Percentiles rank a stretch among this genome's conserved stretches.
phyloP scores from a whole-genome alignment of 2,888 invertebrate species.

The Lithophane socia region DNA sequence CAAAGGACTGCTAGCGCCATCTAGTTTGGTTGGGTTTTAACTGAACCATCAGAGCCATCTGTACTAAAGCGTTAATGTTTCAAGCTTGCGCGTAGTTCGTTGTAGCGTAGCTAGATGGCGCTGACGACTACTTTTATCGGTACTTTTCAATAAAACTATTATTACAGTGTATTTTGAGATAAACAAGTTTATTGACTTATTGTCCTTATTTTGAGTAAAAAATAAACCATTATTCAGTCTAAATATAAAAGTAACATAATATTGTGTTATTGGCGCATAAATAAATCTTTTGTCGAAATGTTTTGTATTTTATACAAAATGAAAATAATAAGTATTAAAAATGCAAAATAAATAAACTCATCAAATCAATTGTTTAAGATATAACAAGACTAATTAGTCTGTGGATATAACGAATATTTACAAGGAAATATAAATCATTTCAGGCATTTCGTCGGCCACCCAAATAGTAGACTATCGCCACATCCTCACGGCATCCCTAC shows the following conservation, averaged over 20 bases:
- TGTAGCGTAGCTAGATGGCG: constrained; percentile 37
- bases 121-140: neutral
- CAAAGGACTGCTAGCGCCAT: constrained; percentile 22
- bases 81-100: constrained; percentile 20
- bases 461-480: constrained; percentile 56
- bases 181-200: constrained; percentile 36
- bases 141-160: neutral
- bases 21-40: constrained; percentile 2
- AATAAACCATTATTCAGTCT: constrained; percentile 1
- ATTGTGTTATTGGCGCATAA: no score
- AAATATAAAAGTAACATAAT: neutral
- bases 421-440: constrained; percentile 55
- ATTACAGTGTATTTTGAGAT: constrained; percentile 2
- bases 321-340: no score
- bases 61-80: neutral
- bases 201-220: constrained; percentile 34
- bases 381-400: no score
- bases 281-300: neutral
- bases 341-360: neutral
- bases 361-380: neutral
- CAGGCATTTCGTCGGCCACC: constrained; percentile 57
- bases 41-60: neutral
- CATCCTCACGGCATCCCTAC: constrained; percentile 61
- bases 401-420: neutral
- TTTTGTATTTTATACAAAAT: neutral